phyloP scores from a whole-genome alignment of 1,140 invertebrate genomes.

The Schlechtendalia chinensis region DNA sequence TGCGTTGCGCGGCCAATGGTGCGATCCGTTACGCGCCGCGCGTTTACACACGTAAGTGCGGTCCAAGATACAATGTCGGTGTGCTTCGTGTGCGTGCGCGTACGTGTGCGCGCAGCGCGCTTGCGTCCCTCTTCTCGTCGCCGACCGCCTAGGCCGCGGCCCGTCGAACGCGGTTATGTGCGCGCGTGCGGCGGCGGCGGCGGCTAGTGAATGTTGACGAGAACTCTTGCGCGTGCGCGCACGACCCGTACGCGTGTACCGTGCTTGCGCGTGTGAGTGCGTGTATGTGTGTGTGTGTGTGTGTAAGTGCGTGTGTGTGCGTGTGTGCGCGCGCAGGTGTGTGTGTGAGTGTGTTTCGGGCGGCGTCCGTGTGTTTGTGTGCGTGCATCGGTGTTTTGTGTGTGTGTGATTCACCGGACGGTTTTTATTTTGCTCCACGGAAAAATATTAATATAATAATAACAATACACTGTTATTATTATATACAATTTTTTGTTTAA shows the following conservation, averaged over 20 bases:
- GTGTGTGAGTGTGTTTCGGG: neutral
- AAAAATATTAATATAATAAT: neutral
- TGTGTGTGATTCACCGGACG: neutral
- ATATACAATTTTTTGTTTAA: too few species aligned
- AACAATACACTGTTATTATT: neutral
- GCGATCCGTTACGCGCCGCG: neutral
- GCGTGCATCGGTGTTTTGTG: neutral
- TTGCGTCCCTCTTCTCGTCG: neutral
- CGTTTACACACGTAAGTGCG: neutral
- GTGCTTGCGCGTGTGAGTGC: neutral
- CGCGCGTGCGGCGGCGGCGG: too few species aligned
- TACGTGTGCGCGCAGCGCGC: neutral
- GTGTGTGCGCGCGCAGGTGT: neutral
- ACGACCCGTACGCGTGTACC: neutral
- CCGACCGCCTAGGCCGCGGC: neutral
- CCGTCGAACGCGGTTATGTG: neutral
- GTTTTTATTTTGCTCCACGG: neutral
- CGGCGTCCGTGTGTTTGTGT: neutral
- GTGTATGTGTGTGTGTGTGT: too few species aligned
- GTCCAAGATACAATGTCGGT: constrained; percentile 33
- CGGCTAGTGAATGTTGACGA: neutral
- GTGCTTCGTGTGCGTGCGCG: neutral
- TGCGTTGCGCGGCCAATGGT: neutral
- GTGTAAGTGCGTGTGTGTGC: too few species aligned
- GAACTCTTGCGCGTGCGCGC: neutral